Percentiles rank a stretch among this genome's conserved stretches.
Evolutionary conservation across 2,888 invertebrate genomes (phyloP).

Genomic region (Caenorhabditis japonica): DNA sequence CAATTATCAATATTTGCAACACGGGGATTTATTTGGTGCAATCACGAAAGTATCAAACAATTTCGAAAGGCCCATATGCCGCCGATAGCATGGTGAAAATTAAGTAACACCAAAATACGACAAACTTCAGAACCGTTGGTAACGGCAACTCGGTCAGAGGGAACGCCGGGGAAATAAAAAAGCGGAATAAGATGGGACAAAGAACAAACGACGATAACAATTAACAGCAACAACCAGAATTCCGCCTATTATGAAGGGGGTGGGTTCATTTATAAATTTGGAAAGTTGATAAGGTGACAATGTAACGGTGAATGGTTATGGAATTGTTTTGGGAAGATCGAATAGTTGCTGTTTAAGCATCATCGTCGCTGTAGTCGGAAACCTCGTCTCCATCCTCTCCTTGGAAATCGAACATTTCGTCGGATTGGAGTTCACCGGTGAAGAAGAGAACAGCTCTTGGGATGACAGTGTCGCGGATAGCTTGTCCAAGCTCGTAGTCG

Average conservation of each 20-base stretch:
- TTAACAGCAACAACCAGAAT: slow-evolving; percentile 43
- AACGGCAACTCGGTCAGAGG: slow-evolving; percentile 38
- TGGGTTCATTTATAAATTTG: background rate
- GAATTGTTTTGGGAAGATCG: background rate
- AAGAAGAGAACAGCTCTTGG: slow-evolving; percentile 96
- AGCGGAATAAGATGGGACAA: slow-evolving; percentile 42
- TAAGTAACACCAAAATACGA: background rate
- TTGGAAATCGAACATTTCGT: slow-evolving; percentile 55
- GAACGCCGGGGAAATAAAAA: slow-evolving; percentile 7
- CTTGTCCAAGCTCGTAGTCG: slow-evolving; percentile 98
- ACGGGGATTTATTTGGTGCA: slow-evolving; percentile 34
- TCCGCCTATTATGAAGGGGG: slow-evolving; percentile 41
- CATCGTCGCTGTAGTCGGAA: slow-evolving; percentile 52
- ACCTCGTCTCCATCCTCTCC: slow-evolving; percentile 58
- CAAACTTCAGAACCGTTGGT: slow-evolving; percentile 4
- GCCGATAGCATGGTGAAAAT: background rate
- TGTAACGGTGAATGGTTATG: background rate
- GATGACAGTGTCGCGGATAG: slow-evolving; percentile 94
- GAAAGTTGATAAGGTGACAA: slow-evolving; percentile 13
- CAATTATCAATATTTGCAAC: slow-evolving; percentile 29
- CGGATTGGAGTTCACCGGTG: slow-evolving; percentile 83
- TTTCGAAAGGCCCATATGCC: too few species aligned
- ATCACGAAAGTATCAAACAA: slow-evolving; percentile 35
- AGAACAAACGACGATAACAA: slow-evolving; percentile 49
- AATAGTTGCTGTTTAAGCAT: slow-evolving; percentile 41